Base-by-base conservation (phyloP, 2,888 invertebrate genomes). In the Hylaea fasciaria region DNA sequence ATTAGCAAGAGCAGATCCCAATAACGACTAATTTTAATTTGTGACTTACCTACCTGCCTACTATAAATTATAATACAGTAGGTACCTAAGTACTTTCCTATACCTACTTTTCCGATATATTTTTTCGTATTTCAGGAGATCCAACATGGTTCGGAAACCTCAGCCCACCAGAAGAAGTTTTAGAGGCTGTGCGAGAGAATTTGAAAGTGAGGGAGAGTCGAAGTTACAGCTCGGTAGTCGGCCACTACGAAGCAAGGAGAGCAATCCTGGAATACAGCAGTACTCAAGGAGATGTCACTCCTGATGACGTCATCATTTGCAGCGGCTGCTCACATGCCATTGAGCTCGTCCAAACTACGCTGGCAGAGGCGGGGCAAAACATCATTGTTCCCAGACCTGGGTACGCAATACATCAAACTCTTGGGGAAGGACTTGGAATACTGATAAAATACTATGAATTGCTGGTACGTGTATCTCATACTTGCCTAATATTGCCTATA, bases 241-340 rank as follows among this genome's bases (percentile, higher is more conserved):
- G 98, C 0, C 95, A 95, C 71, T 93, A 94, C 70, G 93, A 93
- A 58, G 95, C 98, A 0, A 93, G 97, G 63, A 91, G 94, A 78
- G 98, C 98, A 0, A 96, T 98, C 12, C 98, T 97, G 0, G 94
- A 96, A 65, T 98, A 98, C 82, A 94, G 96, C 65, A 94, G 95
- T 0, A 94, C 93, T 68, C 95, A 95, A 78, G 93, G 93, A 0
- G 82, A 87, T 1, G 73, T 90, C 9, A 71, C 75, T 4, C 78
- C 88, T 0, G 93, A 94, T 89, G 98, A 99, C 85, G 95, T 99
- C 9, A 94, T 99, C 51, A 93, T 99, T 56, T 97, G 98, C 83
- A 97, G 97, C 77, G 99, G 99, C 13, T 98, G 98, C 81, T 98
- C 98, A 0, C 96, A 98, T 67, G 97, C 99, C 0, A 90, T 99